These are phyloP conservation scores for Drosophila watanabei DNA, from an alignment of 1,140 invertebrate species.

Conservation along the genomic window DNA sequence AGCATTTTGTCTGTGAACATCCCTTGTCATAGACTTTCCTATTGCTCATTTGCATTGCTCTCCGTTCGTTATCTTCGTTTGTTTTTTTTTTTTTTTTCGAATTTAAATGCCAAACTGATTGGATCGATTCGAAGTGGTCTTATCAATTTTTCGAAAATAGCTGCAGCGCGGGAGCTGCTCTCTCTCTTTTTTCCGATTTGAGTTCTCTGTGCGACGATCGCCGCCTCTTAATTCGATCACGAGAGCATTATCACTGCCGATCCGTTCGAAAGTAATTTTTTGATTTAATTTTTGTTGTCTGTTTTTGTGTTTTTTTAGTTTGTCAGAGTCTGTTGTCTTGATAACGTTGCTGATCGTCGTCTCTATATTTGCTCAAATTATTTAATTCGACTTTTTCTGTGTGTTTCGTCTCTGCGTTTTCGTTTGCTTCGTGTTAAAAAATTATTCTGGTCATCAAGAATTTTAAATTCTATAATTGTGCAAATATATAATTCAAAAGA, in stretches of 20 bases:
- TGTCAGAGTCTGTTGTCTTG: conserved; percentile 85
- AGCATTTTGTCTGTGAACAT: neutral
- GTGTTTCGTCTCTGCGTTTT: conserved; percentile 66
- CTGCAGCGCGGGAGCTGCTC: conserved; percentile 28
- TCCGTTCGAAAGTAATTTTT: conserved; percentile 43
- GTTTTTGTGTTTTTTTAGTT: conserved; percentile 59
- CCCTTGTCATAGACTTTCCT: neutral
- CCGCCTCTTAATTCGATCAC: conserved; percentile 67
- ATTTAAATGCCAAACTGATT: conserved; percentile 40
- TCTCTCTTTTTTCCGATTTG: conserved; percentile 15
- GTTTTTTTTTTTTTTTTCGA: conserved; percentile 25
- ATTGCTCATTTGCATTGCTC: conserved; percentile 18
- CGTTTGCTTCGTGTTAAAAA: conserved; percentile 63
- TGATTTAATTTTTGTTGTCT: conserved; percentile 38
- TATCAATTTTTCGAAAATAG: conserved; percentile 80
- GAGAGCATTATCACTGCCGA: conserved; percentile 49
- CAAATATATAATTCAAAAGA: neutral
- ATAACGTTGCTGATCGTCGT: conserved; percentile 80
- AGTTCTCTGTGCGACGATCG: conserved; percentile 7
- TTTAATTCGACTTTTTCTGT: conserved; percentile 49
- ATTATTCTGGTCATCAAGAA: conserved; percentile 20
- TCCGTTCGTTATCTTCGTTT: neutral
- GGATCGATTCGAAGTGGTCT: conserved; percentile 38
- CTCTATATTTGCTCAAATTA: conserved; percentile 53
- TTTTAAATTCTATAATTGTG: conserved; percentile 21